These are phyloP conservation scores for Syngnathus floridae DNA, from an alignment of 2,113 vertebrate genomes.

Conservation along the genomic window DNA sequence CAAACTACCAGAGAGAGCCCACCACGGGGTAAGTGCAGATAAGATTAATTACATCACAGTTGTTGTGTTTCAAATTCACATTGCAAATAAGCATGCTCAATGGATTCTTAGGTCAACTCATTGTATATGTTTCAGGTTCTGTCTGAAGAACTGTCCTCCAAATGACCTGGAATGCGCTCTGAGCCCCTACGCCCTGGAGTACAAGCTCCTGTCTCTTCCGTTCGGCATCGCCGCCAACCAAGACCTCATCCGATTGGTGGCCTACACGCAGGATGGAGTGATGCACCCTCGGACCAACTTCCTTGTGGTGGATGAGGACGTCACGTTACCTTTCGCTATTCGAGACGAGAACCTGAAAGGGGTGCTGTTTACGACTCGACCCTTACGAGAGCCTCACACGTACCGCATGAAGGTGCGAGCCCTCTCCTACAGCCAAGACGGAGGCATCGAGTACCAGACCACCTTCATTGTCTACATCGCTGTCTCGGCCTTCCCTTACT, in stretches of 20 bases:
- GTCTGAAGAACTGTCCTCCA: conserved; percentile 85
- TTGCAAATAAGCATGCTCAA: no score
- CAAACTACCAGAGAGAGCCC: conserved; percentile 82
- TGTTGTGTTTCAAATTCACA: no score
- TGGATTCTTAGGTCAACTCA: not conserved
- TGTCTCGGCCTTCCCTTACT: conserved; percentile 93
- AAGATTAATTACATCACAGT: no score
- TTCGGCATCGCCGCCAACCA: conserved; percentile 91
- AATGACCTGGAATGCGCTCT: conserved; percentile 89
- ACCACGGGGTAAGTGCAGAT: conserved; percentile 63
- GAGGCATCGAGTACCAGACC: conserved; percentile 89
- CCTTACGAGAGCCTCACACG: conserved; percentile 79
- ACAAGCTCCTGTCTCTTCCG: conserved; percentile 92
- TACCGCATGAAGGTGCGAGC: conserved; percentile 91
- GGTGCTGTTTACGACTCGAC: conserved; percentile 82
- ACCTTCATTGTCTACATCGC: conserved; percentile 97
- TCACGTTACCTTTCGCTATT: conserved; percentile 81
- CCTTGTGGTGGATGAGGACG: conserved; percentile 76
- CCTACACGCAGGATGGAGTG: conserved; percentile 90
- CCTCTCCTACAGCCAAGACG: conserved; percentile 76
- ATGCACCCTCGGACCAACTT: conserved; percentile 91
- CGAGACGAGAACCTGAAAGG: conserved; percentile 91
- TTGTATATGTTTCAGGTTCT: conserved; percentile 76
- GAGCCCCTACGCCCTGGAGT: conserved; percentile 90
- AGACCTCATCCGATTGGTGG: conserved; percentile 92